Conservation (phyloP, 2,888 invertebrate genomes). For the Drosophila subsilvestris region DNA sequence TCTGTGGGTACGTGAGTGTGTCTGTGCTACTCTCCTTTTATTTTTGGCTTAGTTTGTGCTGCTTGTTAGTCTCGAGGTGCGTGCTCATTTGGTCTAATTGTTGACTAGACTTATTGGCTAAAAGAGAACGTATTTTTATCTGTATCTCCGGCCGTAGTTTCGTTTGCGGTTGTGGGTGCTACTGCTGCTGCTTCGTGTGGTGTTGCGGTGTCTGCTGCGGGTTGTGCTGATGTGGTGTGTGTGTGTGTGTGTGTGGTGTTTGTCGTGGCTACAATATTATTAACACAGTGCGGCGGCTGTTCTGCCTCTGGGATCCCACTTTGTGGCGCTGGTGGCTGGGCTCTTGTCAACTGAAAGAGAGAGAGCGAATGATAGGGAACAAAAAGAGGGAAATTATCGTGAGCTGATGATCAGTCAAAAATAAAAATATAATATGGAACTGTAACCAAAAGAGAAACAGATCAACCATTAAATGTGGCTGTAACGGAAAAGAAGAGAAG, state of each 20-base stretch:
- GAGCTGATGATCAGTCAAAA: background rate
- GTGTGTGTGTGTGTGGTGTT: background rate
- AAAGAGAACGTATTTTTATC: conserved; percentile 4
- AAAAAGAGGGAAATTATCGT: background rate
- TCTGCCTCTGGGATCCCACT: background rate
- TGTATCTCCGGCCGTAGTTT: conserved; percentile 1
- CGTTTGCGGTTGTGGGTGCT: background rate
- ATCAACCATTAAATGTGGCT: background rate
- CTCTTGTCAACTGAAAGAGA: background rate
- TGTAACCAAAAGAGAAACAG: background rate
- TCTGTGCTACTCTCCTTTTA: conserved; percentile 35
- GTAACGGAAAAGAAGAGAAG: background rate
- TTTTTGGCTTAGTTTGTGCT: conserved; percentile 54
- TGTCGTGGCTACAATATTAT: background rate
- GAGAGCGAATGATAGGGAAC: background rate
- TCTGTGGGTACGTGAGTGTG: conserved; percentile 7
- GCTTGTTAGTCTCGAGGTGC: conserved; percentile 44
- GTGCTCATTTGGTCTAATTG: conserved; percentile 70
- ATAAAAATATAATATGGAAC: background rate
- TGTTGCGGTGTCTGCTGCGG: background rate
- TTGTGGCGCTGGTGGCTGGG: background rate
- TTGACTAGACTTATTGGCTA: conserved; percentile 67
- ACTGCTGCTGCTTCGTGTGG: background rate
- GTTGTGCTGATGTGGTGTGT: background rate
- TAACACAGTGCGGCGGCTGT: background rate